Percentiles rank a stretch among this genome's conserved stretches.
Conservation (phyloP, 64 coral and sea anemone genomes). For the Cladopsammia gracilis region DNA sequence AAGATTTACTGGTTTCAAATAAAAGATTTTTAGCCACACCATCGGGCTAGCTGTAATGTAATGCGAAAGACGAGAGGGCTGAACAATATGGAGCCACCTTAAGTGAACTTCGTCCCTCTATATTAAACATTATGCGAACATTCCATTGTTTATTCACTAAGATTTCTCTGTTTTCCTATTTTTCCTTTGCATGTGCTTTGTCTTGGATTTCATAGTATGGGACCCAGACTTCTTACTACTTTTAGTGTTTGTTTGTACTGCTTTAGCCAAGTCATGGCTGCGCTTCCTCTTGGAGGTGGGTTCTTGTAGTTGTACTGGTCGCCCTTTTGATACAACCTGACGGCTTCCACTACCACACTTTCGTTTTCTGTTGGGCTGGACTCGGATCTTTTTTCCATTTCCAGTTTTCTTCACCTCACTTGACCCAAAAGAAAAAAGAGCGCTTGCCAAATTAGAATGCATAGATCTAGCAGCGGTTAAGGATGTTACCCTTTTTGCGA, state of each 20-base stretch:
- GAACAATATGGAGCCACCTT: no score
- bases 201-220: constrained; percentile 66
- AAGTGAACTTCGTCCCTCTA: neutral
- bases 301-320: constrained; percentile 18
- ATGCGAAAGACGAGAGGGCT: no score
- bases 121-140: neutral
- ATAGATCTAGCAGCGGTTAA: constrained; percentile 39
- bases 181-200: constrained; percentile 41
- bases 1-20: no score
- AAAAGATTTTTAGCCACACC: no score
- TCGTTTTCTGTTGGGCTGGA: constrained; percentile 53
- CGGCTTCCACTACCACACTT: constrained; percentile 52
- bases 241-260: constrained; percentile 34
- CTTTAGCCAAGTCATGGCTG: constrained; percentile 58
- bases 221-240: constrained; percentile 52
- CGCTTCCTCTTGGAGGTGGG: constrained; percentile 30
- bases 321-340: constrained; percentile 58
- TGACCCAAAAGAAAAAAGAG: constrained; percentile 62
- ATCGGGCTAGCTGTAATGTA: no score
- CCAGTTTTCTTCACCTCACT: constrained; percentile 54
- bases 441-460: constrained; percentile 50
- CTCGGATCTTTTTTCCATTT: constrained; percentile 62
- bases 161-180: constrained; percentile 42
- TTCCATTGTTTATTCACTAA: neutral
- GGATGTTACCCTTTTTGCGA: constrained; percentile 41